phyloP scores from a whole-genome alignment of 2,888 invertebrate genomes.

The Frankliniella intonsa region DNA sequence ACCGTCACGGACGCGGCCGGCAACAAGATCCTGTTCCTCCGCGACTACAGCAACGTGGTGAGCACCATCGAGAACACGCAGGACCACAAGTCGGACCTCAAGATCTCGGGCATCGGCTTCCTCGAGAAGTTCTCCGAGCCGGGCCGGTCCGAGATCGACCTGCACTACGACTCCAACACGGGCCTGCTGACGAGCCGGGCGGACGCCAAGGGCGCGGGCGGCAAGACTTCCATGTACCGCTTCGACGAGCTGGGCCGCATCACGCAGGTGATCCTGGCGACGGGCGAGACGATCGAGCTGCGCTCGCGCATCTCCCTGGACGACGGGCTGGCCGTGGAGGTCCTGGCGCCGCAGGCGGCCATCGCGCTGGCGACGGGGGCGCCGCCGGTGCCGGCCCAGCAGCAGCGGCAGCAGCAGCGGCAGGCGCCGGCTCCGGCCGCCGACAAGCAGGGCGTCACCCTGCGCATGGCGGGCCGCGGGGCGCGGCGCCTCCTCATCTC shows the following conservation, averaged over 20 bases:
- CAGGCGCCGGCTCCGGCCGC: background rate
- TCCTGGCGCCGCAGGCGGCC: conserved; percentile 50
- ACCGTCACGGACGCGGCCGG: conserved; percentile 92
- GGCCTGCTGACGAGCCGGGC: conserved; percentile 81
- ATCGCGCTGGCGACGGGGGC: background rate
- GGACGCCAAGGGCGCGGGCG: conserved; percentile 56
- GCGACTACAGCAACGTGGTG: conserved; percentile 88
- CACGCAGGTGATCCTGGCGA: conserved; percentile 79
- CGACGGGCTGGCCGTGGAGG: conserved; percentile 70
- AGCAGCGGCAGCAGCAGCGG: conserved; percentile 7
- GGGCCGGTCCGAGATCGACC: conserved; percentile 79
- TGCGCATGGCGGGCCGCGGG: conserved; percentile 16
- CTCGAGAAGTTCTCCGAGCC: conserved; percentile 83
- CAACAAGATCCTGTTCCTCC: conserved; percentile 82
- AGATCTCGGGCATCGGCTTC: conserved; percentile 88
- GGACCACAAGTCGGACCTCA: conserved; percentile 86
- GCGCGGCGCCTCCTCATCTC: background rate
- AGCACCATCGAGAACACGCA: conserved; percentile 92
- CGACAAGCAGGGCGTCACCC: conserved; percentile 7
- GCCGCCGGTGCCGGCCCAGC: background rate
- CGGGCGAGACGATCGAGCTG: conserved; percentile 81
- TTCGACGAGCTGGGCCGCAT: conserved; percentile 87
- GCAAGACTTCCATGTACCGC: conserved; percentile 83
- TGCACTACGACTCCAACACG: conserved; percentile 85
- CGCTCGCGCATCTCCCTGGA: conserved; percentile 71